Conservation (phyloP, 2,797 vertebrate genomes). For the Scyliorhinus canicula region DNA sequence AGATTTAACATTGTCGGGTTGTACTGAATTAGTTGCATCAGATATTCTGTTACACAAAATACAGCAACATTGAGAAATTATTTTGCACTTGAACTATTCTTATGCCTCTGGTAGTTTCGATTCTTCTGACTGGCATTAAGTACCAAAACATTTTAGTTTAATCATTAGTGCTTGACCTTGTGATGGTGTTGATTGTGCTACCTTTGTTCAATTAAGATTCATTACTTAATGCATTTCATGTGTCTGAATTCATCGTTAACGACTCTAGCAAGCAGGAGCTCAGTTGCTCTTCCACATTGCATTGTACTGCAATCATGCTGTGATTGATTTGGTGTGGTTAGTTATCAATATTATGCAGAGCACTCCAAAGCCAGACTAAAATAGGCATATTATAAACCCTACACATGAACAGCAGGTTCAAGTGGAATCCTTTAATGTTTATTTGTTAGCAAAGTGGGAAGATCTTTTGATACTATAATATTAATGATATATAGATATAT, state of each 20-base stretch:
- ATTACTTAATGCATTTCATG: neutral
- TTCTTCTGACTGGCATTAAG: neutral
- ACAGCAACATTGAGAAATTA: neutral
- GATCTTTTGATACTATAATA: neutral
- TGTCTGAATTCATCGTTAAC: neutral
- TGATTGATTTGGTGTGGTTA: slow-evolving; percentile 22
- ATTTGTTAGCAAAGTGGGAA: neutral
- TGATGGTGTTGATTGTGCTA: neutral
- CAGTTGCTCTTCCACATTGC: neutral
- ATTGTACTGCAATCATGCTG: slow-evolving; percentile 13
- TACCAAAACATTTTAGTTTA: neutral
- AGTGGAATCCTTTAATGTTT: neutral
- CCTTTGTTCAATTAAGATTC: neutral
- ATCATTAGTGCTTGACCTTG: neutral
- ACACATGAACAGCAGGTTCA: neutral
- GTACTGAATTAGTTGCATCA: neutral
- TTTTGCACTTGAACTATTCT: neutral
- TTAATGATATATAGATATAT: neutral
- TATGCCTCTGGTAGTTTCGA: neutral
- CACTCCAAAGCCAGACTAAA: neutral
- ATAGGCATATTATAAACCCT: neutral
- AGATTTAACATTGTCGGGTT: neutral
- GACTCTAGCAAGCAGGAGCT: slow-evolving; percentile 3
- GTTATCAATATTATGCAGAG: neutral
- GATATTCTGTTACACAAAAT: neutral